A percentile compares a stretch with the other conserved stretches of the same genome.
These are phyloP conservation scores for Apostichopus californicus DNA, from an alignment of 35 echinoderm and acorn worm species.

Conservation along the genomic window DNA sequence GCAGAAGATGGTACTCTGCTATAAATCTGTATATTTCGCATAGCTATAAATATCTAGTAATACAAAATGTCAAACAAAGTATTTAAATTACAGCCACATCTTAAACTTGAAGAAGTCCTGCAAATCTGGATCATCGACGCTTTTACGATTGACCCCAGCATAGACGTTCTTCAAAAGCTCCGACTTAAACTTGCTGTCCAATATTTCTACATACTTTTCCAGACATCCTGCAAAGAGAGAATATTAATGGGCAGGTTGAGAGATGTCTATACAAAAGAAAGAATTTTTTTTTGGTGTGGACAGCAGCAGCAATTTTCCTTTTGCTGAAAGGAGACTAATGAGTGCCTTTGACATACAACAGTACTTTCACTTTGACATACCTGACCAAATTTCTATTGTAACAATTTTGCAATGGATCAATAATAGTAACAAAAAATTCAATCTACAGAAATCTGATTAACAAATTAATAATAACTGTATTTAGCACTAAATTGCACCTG, in stretches of 20 bases:
- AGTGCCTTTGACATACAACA: too few relatives aligned
- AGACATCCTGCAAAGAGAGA: constrained; percentile 71
- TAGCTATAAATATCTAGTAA: not conserved
- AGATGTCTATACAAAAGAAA: too few relatives aligned
- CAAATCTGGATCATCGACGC: constrained; percentile 88
- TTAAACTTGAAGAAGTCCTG: constrained; percentile 99
- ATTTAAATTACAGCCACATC: constrained; percentile 81
- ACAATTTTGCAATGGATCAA: too few relatives aligned
- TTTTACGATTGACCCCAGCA: constrained; percentile 91
- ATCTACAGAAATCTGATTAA: too few relatives aligned
- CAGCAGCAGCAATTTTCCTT: too few relatives aligned
- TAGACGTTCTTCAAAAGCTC: constrained; percentile 88
- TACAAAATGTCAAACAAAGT: not conserved
- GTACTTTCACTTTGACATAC: too few relatives aligned
- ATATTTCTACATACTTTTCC: constrained; percentile 95
- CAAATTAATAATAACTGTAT: too few relatives aligned
- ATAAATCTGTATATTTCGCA: not conserved
- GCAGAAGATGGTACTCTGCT: not conserved
- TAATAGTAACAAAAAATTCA: too few relatives aligned
- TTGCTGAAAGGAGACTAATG: too few relatives aligned
- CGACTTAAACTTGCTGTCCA: constrained; percentile 91
- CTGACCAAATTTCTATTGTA: too few relatives aligned
- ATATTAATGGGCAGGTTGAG: not conserved
- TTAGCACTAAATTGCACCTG: too few relatives aligned
- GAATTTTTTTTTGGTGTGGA: too few relatives aligned